A percentile compares a stretch with the other conserved stretches of the same genome.
Conservation (phyloP, 2,797 vertebrate genomes). For the Hafferia zeledoni region DNA sequence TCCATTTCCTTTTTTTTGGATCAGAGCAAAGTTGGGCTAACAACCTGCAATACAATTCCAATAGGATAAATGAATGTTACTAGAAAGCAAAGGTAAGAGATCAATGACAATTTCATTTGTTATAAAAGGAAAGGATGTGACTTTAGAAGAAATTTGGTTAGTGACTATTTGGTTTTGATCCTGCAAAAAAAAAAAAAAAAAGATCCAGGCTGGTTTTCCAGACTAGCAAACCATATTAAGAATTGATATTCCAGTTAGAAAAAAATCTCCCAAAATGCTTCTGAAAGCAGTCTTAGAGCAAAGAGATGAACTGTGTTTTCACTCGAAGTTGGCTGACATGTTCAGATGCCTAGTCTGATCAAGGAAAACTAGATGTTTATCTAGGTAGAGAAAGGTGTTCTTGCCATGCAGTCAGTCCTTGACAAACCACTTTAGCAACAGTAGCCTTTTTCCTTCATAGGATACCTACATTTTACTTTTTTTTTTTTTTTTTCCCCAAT, state of each 20-base stretch:
- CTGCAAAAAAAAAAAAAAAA: not conserved
- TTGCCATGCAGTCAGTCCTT: not conserved
- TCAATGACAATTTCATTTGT: not conserved
- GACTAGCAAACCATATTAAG: not conserved
- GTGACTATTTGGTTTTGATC: not conserved
- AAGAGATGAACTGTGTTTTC: not conserved
- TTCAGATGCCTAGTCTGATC: not conserved
- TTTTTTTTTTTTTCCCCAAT: not conserved
- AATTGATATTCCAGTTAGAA: not conserved
- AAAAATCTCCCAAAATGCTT: not conserved
- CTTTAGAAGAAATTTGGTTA: not conserved
- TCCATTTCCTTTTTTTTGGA: not conserved
- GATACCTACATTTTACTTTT: not conserved
- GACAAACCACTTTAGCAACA: not conserved
- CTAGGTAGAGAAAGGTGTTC: not conserved
- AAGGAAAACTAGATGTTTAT: not conserved
- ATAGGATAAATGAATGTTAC: not conserved
- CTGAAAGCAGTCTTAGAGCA: not conserved
- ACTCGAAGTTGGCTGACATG: not conserved
- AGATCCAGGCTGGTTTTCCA: not conserved
- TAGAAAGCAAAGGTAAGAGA: not conserved
- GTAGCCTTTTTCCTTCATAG: not conserved
- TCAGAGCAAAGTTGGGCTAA: not conserved
- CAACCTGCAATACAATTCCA: rapidly evolving
- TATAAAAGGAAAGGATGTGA: not conserved